Evolutionary conservation across 2,888 invertebrate species (phyloP), one percentile per base, ranked within the genome.

Genomic region (Deilephila porcellus): DNA sequence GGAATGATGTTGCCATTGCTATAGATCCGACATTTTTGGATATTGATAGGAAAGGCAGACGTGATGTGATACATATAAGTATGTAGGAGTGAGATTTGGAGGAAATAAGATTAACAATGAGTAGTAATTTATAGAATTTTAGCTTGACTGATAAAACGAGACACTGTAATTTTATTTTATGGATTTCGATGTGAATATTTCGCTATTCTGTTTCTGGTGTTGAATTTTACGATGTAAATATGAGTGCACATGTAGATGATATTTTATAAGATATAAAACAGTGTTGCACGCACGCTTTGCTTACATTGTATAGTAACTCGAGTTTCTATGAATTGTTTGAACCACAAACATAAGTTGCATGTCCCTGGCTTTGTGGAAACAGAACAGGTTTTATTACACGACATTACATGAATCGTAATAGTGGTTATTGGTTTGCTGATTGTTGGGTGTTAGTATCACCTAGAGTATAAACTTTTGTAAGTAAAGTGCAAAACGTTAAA

Each of bases 201-300:
- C 1, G 20, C 45, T 17, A 67, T 52, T 67, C 17, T 7, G 17
- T 20, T 45, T n/a, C 20, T 67, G 25, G 25, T 2, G 11, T 67
- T 52, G 52, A 67, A 67, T 52, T 67, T 25, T 6, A 67, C 25
- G 52, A 11, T 25, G 20, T 67, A 67, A 45, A 52, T 52, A 45
- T 67, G 67, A 52, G 20, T 14, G 25, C 67, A 63, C n/a, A 34
- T 63, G 63, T 52, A 45, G 52, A 67, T 25, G 25, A 52, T 67
- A 17, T 52, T 67, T 52, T 52, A 67, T 52, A 67, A 52, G 52
- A 67, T 67, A 67, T 67, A 6, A 45, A 67, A 67, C 67, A 67
- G 17, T 67, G 67, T 67, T 29, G 67, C 20, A 52, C 25, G 67
- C 52, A 17, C 14, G 52, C 25, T 25, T 14, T 52, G 19, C 20